Base-by-base conservation (phyloP, 2,797 vertebrate genomes). In the Falco novaeseelandiae region DNA sequence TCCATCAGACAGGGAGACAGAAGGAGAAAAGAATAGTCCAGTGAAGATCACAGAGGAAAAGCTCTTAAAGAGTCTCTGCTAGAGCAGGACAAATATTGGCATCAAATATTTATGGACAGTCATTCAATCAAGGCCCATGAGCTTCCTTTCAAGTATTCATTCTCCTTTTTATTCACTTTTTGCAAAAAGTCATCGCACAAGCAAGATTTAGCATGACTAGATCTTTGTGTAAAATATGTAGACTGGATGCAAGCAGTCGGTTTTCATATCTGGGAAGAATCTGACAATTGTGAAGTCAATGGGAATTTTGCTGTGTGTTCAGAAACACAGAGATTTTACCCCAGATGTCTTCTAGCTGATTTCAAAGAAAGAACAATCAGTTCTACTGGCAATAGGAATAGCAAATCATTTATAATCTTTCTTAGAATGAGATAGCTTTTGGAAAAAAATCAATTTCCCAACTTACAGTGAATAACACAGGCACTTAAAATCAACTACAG, bases 21-120 rank as follows among this genome's bases (percentile, higher is more conserved):
- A 65, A 73, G 21, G 29, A 67, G 70, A 77, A 71, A 70, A 80
- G 63, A 94, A 87, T 0, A 87, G 38, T 22, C 55, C 48, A 76
- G 30, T 17, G 58, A 73, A 30, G 27, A 93, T 62, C 65, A 87
- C 14, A 88, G 57, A 80, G 69, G 44, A 88, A 88, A 91, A 89
- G 61, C 52, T 83, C 67, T 51, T 74, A 8, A 88, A 81, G 82
- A 93, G 51, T 69, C 87, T 91, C 83, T 82, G 71, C 71, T 91
- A 87, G 59, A 95, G 59, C 74, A 95, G 91, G 91, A 93, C 87
- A 94, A 97, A 95, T 92, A 97, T 6, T 92, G 82, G 81, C 90
- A 96, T 95, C 79, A 95, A 97, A 96, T 93, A 96, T 96, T 96
- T 90, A 94, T 90, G 94, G 92, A 46, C 87, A 95, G 62, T 61